Percentiles rank a stretch among this genome's conserved stretches.
phyloP scores from a whole-genome alignment of 2,888 invertebrate genomes.

The Eurois occulta region DNA sequence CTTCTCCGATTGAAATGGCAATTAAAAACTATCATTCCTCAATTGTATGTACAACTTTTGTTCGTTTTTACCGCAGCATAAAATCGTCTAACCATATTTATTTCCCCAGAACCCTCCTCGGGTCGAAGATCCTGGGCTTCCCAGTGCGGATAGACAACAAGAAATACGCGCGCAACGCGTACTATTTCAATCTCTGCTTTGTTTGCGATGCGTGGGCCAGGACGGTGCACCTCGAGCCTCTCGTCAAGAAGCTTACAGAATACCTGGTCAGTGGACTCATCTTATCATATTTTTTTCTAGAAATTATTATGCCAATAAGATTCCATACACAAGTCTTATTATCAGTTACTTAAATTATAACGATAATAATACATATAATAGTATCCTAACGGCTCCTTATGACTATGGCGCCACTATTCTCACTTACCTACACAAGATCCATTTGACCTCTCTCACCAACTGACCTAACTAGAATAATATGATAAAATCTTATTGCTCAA shows the following conservation, averaged over 20 bases:
- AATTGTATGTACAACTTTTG: not conserved
- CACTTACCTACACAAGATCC: constrained; percentile 20
- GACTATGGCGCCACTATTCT: constrained; percentile 35
- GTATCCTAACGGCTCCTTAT: constrained; percentile 7
- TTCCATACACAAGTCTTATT: not conserved
- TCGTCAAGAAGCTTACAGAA: constrained; percentile 95
- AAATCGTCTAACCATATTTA: not conserved
- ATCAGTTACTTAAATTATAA: constrained; percentile 14
- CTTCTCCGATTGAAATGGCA: not conserved
- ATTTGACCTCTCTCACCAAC: constrained; percentile 38
- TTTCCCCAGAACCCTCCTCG: constrained; percentile 91
- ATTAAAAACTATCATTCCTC: not conserved
- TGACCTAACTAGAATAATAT: constrained; percentile 31
- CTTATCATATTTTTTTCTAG: not conserved
- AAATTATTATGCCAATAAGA: not conserved
- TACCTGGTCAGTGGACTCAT: constrained; percentile 91
- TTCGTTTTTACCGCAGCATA: not conserved
- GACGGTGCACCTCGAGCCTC: constrained; percentile 94
- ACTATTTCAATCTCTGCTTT: constrained; percentile 96
- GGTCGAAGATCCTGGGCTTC: constrained; percentile 94
- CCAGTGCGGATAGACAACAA: constrained; percentile 94
- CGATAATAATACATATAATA: constrained; percentile 18
- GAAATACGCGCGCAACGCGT: constrained; percentile 95
- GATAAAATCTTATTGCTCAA: constrained; percentile 33
- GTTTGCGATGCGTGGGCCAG: constrained; percentile 94